Conservation (phyloP, 2,888 invertebrate species). For the Pristionchus entomophagus region DNA sequence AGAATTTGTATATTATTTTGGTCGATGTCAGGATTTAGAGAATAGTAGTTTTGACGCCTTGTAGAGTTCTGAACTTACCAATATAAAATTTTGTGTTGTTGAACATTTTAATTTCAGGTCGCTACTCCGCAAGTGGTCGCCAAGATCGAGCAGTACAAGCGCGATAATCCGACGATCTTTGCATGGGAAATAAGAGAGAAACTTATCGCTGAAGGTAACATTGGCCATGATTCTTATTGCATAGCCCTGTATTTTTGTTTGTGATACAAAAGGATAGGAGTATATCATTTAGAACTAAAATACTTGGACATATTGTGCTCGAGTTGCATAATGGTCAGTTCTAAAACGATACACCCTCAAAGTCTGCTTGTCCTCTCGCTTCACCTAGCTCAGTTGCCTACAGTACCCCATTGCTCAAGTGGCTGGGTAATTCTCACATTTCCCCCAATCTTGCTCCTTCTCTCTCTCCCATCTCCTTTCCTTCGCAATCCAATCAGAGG, state of each 20-base stretch:
- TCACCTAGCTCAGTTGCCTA: background rate
- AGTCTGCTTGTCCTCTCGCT: background rate
- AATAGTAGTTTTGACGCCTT: too few species aligned
- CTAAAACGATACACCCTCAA: too few species aligned
- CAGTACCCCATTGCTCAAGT: slow-evolving; percentile 7
- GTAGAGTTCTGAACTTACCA: too few species aligned
- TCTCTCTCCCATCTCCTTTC: background rate
- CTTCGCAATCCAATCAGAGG: slow-evolving; percentile 9
- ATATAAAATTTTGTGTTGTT: background rate
- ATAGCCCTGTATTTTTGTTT: too few species aligned
- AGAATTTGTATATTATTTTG: background rate
- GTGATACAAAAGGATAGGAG: background rate
- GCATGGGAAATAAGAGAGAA: slow-evolving; percentile 98
- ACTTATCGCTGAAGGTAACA: slow-evolving; percentile 91
- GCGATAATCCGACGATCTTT: slow-evolving; percentile 97
- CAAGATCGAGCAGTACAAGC: slow-evolving; percentile 97
- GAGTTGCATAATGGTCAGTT: too few species aligned
- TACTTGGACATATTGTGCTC: background rate
- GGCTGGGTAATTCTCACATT: slow-evolving; percentile 17
- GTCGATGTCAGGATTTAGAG: too few species aligned
- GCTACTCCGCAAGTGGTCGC: slow-evolving; percentile 96
- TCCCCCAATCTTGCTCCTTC: slow-evolving; percentile 15
- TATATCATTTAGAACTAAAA: background rate
- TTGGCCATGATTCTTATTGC: background rate
- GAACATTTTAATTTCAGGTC: slow-evolving; percentile 81